Percentiles rank a stretch among this genome's conserved stretches.
These are phyloP conservation scores for Leptopilina drosophilae DNA, from an alignment of 2,888 invertebrate genomes.

Conservation along the genomic window DNA sequence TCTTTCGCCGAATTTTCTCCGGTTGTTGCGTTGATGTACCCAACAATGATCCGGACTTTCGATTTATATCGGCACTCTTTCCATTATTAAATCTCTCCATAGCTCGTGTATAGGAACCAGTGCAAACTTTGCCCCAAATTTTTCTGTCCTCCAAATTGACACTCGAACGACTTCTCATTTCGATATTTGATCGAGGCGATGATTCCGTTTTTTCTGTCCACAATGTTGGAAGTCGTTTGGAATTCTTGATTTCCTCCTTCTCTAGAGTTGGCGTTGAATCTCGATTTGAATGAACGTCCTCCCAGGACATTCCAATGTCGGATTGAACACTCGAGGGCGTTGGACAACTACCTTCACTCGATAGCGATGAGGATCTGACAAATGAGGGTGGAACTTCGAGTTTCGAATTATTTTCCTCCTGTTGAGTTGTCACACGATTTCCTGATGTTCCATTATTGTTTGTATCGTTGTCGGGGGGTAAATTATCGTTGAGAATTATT, in stretches of 20 bases:
- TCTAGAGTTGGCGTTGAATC: constrained; percentile 59
- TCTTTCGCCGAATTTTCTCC: constrained; percentile 73
- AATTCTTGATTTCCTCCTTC: constrained; percentile 58
- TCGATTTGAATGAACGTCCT: constrained; percentile 63
- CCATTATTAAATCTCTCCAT: constrained; percentile 75
- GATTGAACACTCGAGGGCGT: constrained; percentile 70
- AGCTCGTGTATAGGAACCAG: constrained; percentile 76
- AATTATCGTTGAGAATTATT: constrained; percentile 68
- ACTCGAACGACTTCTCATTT: constrained; percentile 48
- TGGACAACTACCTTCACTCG: constrained; percentile 71
- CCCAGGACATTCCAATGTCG: constrained; percentile 70
- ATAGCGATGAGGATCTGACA: constrained; percentile 67
- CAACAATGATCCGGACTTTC: constrained; percentile 53
- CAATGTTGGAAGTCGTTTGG: constrained; percentile 42
- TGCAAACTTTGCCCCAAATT: constrained; percentile 76
- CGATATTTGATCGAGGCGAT: constrained; percentile 28
- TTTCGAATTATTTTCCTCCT: constrained; percentile 57
- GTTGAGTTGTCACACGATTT: constrained; percentile 52
- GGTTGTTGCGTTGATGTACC: constrained; percentile 43
- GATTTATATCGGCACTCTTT: constrained; percentile 59
- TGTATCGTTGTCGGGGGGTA: constrained; percentile 49
- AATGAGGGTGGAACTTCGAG: constrained; percentile 63
- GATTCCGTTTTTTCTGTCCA: constrained; percentile 48
- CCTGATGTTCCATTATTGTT: constrained; percentile 57
- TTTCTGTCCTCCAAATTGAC: constrained; percentile 65